These are phyloP conservation scores for Dasyprocta punctata DNA, from an alignment of 2,113 vertebrate species.

Conservation along the genomic window DNA sequence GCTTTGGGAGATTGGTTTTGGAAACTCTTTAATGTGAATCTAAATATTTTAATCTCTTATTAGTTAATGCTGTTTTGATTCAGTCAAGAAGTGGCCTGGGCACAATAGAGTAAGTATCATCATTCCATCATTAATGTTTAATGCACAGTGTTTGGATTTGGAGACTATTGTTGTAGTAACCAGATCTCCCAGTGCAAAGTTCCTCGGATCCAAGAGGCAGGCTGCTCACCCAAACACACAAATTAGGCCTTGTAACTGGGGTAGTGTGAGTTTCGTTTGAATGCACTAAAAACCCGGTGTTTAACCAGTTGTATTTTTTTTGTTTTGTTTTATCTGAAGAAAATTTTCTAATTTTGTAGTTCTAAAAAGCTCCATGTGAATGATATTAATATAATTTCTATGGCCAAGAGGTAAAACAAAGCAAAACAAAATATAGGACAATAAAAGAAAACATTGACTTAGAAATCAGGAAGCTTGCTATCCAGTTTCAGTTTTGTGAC, in stretches of 20 bases:
- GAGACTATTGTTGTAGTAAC: not conserved
- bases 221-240: not conserved
- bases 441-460: not conserved
- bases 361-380: not conserved
- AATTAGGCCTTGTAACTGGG: not conserved
- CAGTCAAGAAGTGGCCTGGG: not conserved
- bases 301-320: not conserved
- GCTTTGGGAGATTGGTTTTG: conserved; percentile 19
- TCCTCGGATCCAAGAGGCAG: not conserved
- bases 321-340: conserved; percentile 1
- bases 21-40: conserved; percentile 40
- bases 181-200: not conserved
- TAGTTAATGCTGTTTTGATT: conserved; percentile 61
- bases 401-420: not conserved
- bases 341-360: conserved; percentile 14
- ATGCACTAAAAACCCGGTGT: not conserved
- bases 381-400: not conserved
- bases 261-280: not conserved
- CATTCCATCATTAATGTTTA: conserved; percentile 45
- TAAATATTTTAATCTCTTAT: conserved; percentile 56
- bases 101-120: not conserved
- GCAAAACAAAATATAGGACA: not conserved
- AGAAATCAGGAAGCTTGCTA: conserved; percentile 12
- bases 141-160: not conserved
- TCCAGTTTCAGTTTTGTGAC: conserved; percentile 4